Conservation (phyloP, 2,888 invertebrate genomes). For the Drosophila sordidula region DNA sequence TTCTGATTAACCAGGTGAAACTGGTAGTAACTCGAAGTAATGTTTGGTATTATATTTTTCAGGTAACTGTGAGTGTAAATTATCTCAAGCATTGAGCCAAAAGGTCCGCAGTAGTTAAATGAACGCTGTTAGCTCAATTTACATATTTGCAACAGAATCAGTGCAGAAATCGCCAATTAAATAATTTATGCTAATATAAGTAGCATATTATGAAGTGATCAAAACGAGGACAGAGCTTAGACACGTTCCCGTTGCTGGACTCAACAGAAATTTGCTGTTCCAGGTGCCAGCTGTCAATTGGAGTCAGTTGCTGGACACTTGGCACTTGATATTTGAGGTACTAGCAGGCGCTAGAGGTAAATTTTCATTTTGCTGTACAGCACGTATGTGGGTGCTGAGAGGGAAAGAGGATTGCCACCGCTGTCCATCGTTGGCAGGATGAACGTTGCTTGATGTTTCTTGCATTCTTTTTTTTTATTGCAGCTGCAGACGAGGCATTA, state of each 20-base stretch:
- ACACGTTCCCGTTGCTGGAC: background rate
- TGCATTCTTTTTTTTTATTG: background rate
- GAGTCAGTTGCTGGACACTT: slow-evolving; percentile 8
- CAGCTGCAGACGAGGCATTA: background rate
- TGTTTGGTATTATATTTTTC: background rate
- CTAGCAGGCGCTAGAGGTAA: slow-evolving; percentile 3
- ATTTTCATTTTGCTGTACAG: background rate
- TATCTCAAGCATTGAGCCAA: background rate
- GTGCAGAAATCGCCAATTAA: slow-evolving; percentile 7
- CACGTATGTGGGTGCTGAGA: background rate
- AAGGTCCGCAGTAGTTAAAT: no score
- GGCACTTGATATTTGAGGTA: slow-evolving; percentile 14
- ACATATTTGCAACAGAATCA: background rate
- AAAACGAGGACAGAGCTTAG: background rate
- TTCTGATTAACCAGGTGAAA: background rate
- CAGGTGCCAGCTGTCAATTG: background rate
- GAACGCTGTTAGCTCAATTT: background rate
- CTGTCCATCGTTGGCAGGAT: background rate
- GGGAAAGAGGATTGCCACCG: background rate
- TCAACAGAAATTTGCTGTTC: no score
- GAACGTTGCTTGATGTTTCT: background rate
- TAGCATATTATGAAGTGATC: slow-evolving; percentile 27
- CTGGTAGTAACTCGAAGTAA: background rate
- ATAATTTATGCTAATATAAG: slow-evolving; percentile 22
- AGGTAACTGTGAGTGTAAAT: background rate